Evolutionary conservation across 2,888 invertebrate species (phyloP).

Genomic region (Torymus aiolomorphi): DNA sequence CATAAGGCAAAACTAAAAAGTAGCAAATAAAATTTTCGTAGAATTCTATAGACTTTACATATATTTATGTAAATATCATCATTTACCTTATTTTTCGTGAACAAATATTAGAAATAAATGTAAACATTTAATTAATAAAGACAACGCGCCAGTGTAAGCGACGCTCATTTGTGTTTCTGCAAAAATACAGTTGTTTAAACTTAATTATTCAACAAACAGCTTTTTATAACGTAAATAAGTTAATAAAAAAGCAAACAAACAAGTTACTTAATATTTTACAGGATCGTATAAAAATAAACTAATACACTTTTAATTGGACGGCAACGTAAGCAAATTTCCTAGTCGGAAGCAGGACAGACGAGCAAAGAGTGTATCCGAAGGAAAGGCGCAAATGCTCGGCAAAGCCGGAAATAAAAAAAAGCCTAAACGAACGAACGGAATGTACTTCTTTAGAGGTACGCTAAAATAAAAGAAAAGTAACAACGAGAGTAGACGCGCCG

Average conservation of each 20-base stretch:
- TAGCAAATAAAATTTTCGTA: slow-evolving; percentile 8
- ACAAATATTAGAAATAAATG: slow-evolving; percentile 8
- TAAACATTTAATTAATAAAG: no score
- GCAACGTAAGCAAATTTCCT: not conserved
- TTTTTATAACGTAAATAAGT: not conserved
- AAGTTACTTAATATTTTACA: not conserved
- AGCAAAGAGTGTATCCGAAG: not conserved
- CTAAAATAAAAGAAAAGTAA: slow-evolving; percentile 36
- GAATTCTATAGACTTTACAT: not conserved
- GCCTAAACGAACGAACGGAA: not conserved
- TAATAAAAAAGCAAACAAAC: not conserved
- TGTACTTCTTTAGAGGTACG: slow-evolving; percentile 19
- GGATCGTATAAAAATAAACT: not conserved
- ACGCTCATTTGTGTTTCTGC: no score
- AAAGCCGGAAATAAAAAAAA: slow-evolving; percentile 7
- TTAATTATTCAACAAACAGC: no score
- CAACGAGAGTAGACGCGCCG: slow-evolving; percentile 3
- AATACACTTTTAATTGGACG: slow-evolving; percentile 36
- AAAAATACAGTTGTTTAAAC: no score
- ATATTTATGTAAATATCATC: not conserved
- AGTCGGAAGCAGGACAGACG: not conserved
- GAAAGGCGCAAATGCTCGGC: not conserved
- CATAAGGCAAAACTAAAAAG: not conserved
- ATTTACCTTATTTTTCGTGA: not conserved
- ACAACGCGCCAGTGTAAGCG: no score